Percentiles rank a stretch among this genome's conserved stretches.
Conservation (phyloP, 2,888 invertebrate genomes). For the Andrena bicolor region DNA sequence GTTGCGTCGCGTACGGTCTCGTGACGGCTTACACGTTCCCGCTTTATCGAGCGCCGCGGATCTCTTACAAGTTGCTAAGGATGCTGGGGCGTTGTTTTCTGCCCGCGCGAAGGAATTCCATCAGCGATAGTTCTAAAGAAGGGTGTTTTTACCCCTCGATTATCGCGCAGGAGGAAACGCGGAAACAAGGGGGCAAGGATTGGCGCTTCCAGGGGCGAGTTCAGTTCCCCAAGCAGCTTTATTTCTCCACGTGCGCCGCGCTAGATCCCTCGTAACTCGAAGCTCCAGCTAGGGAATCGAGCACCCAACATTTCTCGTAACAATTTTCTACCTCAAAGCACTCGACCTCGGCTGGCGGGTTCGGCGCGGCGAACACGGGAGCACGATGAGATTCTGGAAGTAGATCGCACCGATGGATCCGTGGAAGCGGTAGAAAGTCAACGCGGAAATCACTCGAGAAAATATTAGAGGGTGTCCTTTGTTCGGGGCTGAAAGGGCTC, state of each 20-base stretch:
- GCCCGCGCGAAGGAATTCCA: slow-evolving; percentile 1
- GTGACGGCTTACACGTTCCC: slow-evolving; percentile 15
- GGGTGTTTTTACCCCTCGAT: slow-evolving; percentile 5
- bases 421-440: slow-evolving; percentile 12
- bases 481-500: slow-evolving; percentile 26
- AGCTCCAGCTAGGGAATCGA: slow-evolving; percentile 9
- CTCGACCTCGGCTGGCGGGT: not conserved
- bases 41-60: slow-evolving; percentile 19
- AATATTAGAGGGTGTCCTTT: slow-evolving; percentile 31
- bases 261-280: not conserved
- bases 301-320: not conserved
- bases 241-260: not conserved
- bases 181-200: not conserved
- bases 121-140: not conserved
- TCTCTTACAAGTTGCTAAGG: slow-evolving; percentile 27
- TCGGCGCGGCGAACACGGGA: not conserved
- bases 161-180: not conserved
- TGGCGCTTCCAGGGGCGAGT: not conserved
- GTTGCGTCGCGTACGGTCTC: not conserved
- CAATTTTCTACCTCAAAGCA: slow-evolving; percentile 26
- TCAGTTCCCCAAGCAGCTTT: slow-evolving; percentile 4
- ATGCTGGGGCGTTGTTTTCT: slow-evolving; percentile 21
- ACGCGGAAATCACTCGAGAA: slow-evolving; percentile 26
- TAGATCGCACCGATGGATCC: slow-evolving; percentile 10
- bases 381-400: slow-evolving; percentile 1